These are phyloP conservation scores for Chrysina gloriosa DNA, from an alignment of 2,888 invertebrate genomes.

Conservation along the genomic window DNA sequence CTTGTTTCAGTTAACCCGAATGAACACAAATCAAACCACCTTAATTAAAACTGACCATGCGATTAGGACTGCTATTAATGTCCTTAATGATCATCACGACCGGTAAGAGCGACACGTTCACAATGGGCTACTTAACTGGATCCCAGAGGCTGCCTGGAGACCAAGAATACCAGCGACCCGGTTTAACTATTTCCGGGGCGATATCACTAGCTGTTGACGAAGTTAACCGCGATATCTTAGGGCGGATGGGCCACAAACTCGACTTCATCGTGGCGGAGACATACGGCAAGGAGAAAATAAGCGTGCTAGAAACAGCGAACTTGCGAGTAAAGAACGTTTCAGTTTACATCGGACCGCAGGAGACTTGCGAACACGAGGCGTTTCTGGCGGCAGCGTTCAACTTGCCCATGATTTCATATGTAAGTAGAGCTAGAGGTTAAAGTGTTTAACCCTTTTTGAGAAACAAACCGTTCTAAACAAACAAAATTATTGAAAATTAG, in stretches of 20 bases:
- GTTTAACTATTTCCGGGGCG: conserved; percentile 80
- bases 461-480: no score
- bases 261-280: conserved; percentile 90
- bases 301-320: conserved; percentile 86
- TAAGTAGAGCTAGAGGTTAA: conserved; percentile 68
- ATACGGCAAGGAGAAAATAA: conserved; percentile 87
- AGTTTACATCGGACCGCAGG: conserved; percentile 90
- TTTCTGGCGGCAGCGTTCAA: conserved; percentile 94
- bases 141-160: conserved; percentile 83
- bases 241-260: conserved; percentile 77
- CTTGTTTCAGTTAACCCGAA: conserved; percentile 6
- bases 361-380: conserved; percentile 93
- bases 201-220: conserved; percentile 88
- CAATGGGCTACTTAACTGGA: conserved; percentile 87
- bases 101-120: conserved; percentile 68
- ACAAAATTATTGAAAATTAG: no score
- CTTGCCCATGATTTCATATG: conserved; percentile 95
- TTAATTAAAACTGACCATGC: conserved; percentile 29
- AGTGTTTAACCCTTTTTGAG: neutral
- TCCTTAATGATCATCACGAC: conserved; percentile 31
- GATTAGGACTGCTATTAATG: conserved; percentile 31
- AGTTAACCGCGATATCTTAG: conserved; percentile 70
- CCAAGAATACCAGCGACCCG: conserved; percentile 83
- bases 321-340: conserved; percentile 85
- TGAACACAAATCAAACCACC: neutral